Evolutionary conservation across 2,888 invertebrate genomes (phyloP), one percentile per base, ranked within the genome.

Genomic region (Venusia cambrica): DNA sequence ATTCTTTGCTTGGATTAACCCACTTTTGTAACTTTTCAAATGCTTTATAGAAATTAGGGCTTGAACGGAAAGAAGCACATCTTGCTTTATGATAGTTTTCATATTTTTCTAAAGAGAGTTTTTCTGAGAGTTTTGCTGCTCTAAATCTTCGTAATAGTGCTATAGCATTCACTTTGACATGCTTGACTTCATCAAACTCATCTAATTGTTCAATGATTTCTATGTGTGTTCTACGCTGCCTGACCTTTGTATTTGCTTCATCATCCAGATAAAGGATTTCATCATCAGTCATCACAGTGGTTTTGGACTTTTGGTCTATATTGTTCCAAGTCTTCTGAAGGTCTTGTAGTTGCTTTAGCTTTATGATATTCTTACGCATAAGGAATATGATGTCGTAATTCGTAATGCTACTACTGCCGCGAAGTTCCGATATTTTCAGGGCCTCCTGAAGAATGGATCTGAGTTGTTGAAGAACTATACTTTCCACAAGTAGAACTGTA

Each of bases 401-500:
- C 1, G 71, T 56, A 38, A 80, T 81, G 0, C 88, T 76, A 39
- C 92, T 92, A 25, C 90, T 89, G 2, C 89, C 89, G 46, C 94
- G 89, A 36, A 88, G 80, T 37, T 88, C 88, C 0, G 93, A 92
- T 19, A 92, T 87, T 52, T 93, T 90, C 5, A 90, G 85, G 0
- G 94, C 94, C 70, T 94, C 93, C 51, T 90, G 90, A n/a, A 96
- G 79, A 68, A 97, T 91, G 0, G 90, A 89, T 43, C 92, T 89
- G 52, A 97, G 88, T 73, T 97, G 97, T 51, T 94, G 93, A 30
- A 94, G 88, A 0, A 96, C 92, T 34, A 97, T 92, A 45, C 91
- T 92, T 77, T 97, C 97, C 0, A 97, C 92, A 25, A 97, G 77
- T 33, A 92, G 90, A 0, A 97, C 96, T 1, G 97, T 94, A 21